A percentile compares a stretch with the other conserved stretches of the same genome.
These are phyloP conservation scores for Brachionus sp. DNA, from an alignment of 1,140 invertebrate genomes.

Conservation along the genomic window DNA sequence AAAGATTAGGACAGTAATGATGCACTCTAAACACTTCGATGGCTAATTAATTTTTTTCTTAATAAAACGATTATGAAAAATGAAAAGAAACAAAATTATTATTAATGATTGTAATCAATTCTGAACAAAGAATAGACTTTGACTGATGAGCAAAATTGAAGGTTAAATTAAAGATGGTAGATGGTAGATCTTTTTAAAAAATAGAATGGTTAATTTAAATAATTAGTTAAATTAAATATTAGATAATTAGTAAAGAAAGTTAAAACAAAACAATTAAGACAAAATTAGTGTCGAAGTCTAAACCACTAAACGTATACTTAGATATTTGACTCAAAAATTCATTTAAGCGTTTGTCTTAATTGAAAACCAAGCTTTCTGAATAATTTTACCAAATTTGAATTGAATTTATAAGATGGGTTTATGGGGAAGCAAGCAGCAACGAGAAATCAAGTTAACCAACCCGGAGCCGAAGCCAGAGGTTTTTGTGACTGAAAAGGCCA, in stretches of 20 bases:
- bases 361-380: background rate
- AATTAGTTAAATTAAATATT: no score
- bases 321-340: background rate
- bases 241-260: background rate
- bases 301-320: background rate
- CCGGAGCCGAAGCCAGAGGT: background rate
- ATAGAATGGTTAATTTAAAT: no score
- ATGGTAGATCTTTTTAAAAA: no score
- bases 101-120: no score
- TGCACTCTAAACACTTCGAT: no score
- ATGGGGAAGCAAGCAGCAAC: slow-evolving; percentile 43
- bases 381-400: background rate
- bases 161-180: no score
- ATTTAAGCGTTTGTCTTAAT: slow-evolving; percentile 33
- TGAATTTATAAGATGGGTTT: slow-evolving; percentile 4
- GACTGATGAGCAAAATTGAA: no score
- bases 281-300: background rate
- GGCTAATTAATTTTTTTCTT: no score
- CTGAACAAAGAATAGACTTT: no score
- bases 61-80: no score
- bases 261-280: background rate
- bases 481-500: slow-evolving; percentile 33
- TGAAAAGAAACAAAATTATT: no score
- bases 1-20: no score
- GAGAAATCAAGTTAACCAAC: background rate